A percentile compares a stretch with the other conserved stretches of the same genome.
These are phyloP conservation scores for Drosophila nigricruria DNA, from an alignment of 2,888 invertebrate species.

Conservation along the genomic window DNA sequence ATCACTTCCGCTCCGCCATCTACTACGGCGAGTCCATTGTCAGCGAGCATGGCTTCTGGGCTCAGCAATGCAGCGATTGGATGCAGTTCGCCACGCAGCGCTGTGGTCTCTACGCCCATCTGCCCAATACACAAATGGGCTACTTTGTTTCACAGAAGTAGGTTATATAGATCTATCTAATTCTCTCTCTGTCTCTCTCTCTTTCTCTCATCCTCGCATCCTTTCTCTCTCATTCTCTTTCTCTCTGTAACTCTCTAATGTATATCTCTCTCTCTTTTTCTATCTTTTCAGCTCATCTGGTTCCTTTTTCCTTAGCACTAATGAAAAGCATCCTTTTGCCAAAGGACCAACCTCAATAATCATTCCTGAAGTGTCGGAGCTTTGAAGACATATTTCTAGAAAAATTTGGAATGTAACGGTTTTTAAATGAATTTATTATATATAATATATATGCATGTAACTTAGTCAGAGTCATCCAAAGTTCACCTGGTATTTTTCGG, in stretches of 20 bases:
- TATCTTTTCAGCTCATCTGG: conserved; percentile 85
- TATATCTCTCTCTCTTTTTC: too few relatives aligned
- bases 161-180: background rate
- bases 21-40: conserved; percentile 88
- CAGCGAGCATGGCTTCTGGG: conserved; percentile 87
- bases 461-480: too few relatives aligned
- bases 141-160: conserved; percentile 86
- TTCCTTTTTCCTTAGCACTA: conserved; percentile 86
- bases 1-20: conserved; percentile 87
- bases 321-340: conserved; percentile 69
- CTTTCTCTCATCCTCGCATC: background rate
- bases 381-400: background rate
- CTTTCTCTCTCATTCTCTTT: too few relatives aligned
- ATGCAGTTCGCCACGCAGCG: conserved; percentile 86
- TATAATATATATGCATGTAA: too few relatives aligned
- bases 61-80: conserved; percentile 86
- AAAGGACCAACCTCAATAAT: conserved; percentile 57
- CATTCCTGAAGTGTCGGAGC: conserved; percentile 55
- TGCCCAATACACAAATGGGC: conserved; percentile 85
- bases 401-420: background rate
- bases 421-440: background rate
- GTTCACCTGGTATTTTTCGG: too few relatives aligned
- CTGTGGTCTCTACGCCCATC: conserved; percentile 81
- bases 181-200: background rate
- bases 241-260: background rate